A percentile compares a stretch with the other conserved stretches of the same genome.
phyloP scores from a whole-genome alignment of 2,113 vertebrate genomes.

The Malurus alboscapulatus region DNA sequence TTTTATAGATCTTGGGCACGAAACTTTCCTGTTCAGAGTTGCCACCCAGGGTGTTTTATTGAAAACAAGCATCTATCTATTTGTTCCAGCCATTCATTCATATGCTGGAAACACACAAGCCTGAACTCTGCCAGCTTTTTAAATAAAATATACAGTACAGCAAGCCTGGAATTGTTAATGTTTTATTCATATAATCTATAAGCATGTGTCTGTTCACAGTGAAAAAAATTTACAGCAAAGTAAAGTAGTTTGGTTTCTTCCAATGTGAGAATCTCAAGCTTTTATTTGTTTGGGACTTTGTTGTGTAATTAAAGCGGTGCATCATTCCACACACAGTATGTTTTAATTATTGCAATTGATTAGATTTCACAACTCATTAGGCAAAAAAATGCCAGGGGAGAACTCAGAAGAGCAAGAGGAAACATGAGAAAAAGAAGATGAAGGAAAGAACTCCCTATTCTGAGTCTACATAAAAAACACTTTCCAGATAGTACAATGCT shows the following conservation, averaged over 20 bases:
- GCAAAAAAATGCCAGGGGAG: neutral
- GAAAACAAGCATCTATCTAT: neutral
- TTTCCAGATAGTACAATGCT: neutral
- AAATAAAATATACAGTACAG: neutral
- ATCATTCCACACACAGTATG: neutral
- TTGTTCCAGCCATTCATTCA: neutral
- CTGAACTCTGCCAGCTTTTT: neutral
- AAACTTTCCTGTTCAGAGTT: neutral
- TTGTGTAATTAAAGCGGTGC: neutral
- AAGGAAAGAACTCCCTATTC: neutral
- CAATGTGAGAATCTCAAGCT: neutral
- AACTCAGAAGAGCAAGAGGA: neutral
- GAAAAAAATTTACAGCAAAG: neutral
- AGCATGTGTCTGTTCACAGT: neutral
- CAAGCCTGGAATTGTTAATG: neutral
- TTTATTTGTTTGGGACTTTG: neutral
- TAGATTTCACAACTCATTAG: conserved; percentile 35
- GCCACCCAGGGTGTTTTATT: neutral
- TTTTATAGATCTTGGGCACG: neutral
- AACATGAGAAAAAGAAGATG: neutral
- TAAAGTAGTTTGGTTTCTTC: neutral
- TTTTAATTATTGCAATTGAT: conserved; percentile 35
- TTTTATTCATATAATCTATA: neutral
- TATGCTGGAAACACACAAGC: neutral
- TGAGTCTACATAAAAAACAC: neutral